Evolutionary conservation across 2,888 invertebrate species (phyloP).

Genomic region (Dexiosoma caninum): DNA sequence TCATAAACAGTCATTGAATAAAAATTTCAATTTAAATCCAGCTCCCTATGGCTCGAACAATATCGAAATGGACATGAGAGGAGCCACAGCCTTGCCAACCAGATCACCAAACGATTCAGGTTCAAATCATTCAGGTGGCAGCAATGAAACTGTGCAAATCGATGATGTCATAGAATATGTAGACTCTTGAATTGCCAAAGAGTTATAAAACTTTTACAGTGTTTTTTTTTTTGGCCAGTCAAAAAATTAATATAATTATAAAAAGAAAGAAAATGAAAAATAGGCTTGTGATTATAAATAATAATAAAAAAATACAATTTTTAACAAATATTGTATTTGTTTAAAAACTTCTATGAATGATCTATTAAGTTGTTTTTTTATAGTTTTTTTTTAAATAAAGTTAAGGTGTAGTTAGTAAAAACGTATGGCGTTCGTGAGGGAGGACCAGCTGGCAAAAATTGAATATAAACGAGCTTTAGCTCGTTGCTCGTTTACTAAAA

Average conservation of each 20-base stretch:
- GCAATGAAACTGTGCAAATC: slow-evolving; percentile 77
- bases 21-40: slow-evolving; percentile 41
- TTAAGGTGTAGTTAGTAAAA: too few relatives aligned
- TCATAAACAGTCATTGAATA: slow-evolving; percentile 52
- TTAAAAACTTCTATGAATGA: not conserved
- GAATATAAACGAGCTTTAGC: too few relatives aligned
- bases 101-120: slow-evolving; percentile 68
- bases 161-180: slow-evolving; percentile 77
- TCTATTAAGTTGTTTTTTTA: too few relatives aligned
- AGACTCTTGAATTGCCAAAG: slow-evolving; percentile 69
- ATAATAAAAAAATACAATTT: slow-evolving; percentile 13
- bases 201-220: not conserved
- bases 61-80: slow-evolving; percentile 69
- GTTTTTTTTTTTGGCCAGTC: not conserved
- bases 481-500: too few relatives aligned
- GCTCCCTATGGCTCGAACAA: slow-evolving; percentile 54
- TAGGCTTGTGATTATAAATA: slow-evolving; percentile 62
- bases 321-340: slow-evolving; percentile 10
- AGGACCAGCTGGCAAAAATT: too few relatives aligned
- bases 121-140: slow-evolving; percentile 78
- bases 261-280: slow-evolving; percentile 19
- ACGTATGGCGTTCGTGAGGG: too few relatives aligned
- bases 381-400: too few relatives aligned
- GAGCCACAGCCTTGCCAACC: slow-evolving; percentile 65
- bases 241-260: slow-evolving; percentile 24